phyloP scores from a whole-genome alignment of 2,113 vertebrate genomes.

The Muntiacus muntjak region DNA sequence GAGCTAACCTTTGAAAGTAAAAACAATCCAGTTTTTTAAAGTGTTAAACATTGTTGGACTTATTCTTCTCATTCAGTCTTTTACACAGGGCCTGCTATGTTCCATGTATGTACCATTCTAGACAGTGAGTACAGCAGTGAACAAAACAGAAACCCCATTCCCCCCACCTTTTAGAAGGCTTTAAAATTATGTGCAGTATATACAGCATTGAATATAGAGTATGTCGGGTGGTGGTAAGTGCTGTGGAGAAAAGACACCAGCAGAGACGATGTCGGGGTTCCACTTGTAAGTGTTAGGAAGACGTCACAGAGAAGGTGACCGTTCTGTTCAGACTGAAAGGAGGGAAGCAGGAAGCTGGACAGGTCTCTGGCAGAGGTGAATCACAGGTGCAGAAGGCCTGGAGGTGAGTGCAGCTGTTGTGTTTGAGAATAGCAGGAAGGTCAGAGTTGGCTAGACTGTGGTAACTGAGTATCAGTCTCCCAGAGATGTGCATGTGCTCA shows the following conservation, averaged over 20 bases:
- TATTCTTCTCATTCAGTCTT: background rate
- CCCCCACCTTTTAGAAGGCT: background rate
- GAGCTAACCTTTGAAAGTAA: conserved; percentile 10
- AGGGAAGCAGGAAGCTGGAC: background rate
- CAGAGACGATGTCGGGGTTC: background rate
- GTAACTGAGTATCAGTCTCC: no score
- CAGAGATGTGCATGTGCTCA: rapidly evolving
- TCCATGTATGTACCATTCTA: background rate
- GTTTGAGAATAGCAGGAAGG: background rate
- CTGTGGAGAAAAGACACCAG: background rate
- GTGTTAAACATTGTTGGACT: background rate
- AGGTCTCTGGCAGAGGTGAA: background rate
- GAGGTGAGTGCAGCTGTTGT: background rate
- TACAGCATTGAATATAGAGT: background rate
- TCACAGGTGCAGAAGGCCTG: background rate
- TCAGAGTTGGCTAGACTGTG: background rate
- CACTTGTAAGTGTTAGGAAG: background rate
- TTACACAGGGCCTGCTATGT: background rate
- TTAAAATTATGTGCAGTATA: background rate
- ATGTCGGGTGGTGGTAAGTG: background rate
- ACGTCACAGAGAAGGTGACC: background rate
- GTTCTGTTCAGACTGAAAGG: background rate
- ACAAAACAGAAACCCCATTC: background rate
- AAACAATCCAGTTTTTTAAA: background rate
- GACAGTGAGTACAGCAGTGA: background rate